Evolutionary conservation across 2,888 invertebrate species (phyloP), one percentile per base, ranked within the genome.

Genomic region (Ectemnius continuus): DNA sequence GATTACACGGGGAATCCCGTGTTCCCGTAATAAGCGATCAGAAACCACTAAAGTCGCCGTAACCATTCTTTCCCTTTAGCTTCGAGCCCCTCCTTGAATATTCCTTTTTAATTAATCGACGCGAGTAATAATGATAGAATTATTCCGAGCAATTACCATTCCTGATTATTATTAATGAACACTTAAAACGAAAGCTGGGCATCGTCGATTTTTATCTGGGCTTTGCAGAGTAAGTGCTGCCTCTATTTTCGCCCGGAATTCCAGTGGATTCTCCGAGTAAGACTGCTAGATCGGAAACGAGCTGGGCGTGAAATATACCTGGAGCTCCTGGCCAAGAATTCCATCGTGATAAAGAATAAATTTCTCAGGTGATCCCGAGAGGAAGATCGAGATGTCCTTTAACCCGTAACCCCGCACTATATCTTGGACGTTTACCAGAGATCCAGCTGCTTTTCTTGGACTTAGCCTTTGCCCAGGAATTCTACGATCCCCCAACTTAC

Each of bases 1-100:
- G 78, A 82, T 84, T 78, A 80, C 75, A 73, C 46, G 58, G 36
- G 56, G 62, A 68, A 71, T 66, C 58, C 67, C 45, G 16, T 60
- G 64, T 16, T 59, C 68, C 5, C 47, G 66, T 79, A 68, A 75
- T 76, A 76, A 76, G 64, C 69, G 78, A 74, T 75, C 72, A 73
- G 80, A 80, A 79, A 75, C 76, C 66, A 28, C 47, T 28, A n/a
- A 52, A 47, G 8, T 23, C 66, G 28, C 8, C 28, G 28, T 36
- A 36, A 36, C 36, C 36, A 46, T 73, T 60, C 14, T 13, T 6
- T 20, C 13, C 18, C 61, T 61, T 6, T 20, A 8, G n/a, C 57
- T 61, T 14, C 52, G 52, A 36, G 4, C 36, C n/a, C 52, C n/a
- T n/a, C 23, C 16, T 14, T 16, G 52, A 52, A 52, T 52, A 52